phyloP scores from a whole-genome alignment of 37 sponge, comb jelly and placozoan species.

The Agelas oroides region DNA sequence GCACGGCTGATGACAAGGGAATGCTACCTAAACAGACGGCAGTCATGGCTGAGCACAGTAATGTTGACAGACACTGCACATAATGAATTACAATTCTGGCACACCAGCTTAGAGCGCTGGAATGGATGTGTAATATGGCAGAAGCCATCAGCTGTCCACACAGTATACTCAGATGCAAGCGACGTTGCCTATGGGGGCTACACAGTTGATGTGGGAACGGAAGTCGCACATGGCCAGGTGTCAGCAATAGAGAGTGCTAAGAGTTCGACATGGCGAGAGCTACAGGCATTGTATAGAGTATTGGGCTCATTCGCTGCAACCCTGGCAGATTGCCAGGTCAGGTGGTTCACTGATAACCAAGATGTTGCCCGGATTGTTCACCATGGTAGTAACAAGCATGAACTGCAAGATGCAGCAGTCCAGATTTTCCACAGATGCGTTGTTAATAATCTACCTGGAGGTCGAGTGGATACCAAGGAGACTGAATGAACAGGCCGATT shows the following conservation, averaged over 20 bases:
- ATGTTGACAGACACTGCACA: no score
- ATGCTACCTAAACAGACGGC: no score
- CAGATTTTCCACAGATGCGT: no score
- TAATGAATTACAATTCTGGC: constrained; percentile 1
- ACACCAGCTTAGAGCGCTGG: neutral
- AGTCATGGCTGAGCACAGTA: no score
- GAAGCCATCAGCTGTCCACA: neutral
- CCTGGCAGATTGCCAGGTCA: neutral
- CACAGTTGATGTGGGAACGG: neutral
- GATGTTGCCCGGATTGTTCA: constrained; percentile 13
- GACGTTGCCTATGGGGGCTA: constrained; percentile 1
- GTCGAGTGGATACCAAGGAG: no score
- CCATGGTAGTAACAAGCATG: neutral
- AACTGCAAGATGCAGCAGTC: neutral
- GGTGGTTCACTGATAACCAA: constrained; percentile 26
- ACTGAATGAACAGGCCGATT: no score
- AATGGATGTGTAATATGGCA: constrained; percentile 12
- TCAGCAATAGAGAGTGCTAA: neutral
- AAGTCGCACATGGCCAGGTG: neutral
- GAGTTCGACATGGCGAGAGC: constrained; percentile 10
- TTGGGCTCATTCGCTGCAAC: constrained; percentile 1
- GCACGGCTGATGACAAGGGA: no score
- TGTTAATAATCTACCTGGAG: no score
- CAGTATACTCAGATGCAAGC: constrained; percentile 3
- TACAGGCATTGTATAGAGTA: neutral